A percentile compares a stretch with the other conserved stretches of the same genome.
phyloP scores from a whole-genome alignment of 2,888 invertebrate genomes.

The Electrophaes corylata region DNA sequence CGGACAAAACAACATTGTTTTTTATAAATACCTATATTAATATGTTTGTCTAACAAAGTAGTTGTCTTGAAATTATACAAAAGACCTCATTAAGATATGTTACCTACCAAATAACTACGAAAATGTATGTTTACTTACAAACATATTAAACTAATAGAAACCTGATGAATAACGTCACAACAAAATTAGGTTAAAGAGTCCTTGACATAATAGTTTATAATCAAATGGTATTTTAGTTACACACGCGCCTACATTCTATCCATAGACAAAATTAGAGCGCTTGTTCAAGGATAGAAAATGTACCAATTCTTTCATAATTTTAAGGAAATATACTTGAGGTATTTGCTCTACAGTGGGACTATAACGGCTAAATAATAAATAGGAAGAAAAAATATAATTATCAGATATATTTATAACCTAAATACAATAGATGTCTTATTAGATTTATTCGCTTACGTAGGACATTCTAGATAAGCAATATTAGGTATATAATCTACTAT shows the following conservation, averaged over 20 bases:
- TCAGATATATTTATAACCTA: too few species aligned
- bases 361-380: too few species aligned
- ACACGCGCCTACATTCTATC: slow-evolving; percentile 19
- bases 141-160: slow-evolving; percentile 32
- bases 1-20: too few species aligned
- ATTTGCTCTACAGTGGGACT: too few species aligned
- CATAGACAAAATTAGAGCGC: slow-evolving; percentile 10
- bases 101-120: neutral
- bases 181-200: slow-evolving; percentile 63
- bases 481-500: too few species aligned
- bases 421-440: neutral
- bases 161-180: slow-evolving; percentile 52
- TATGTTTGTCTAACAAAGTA: too few species aligned
- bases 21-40: too few species aligned
- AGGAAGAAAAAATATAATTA: too few species aligned
- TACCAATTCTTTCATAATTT: neutral
- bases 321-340: too few species aligned
- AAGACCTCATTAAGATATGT: neutral
- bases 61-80: neutral
- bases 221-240: slow-evolving; percentile 26
- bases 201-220: slow-evolving; percentile 60
- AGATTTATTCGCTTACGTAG: too few species aligned
- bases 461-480: too few species aligned
- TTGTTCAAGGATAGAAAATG: neutral
- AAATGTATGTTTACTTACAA: neutral